phyloP scores from a whole-genome alignment of 2,888 invertebrate species.

The Stenurella melanura region DNA sequence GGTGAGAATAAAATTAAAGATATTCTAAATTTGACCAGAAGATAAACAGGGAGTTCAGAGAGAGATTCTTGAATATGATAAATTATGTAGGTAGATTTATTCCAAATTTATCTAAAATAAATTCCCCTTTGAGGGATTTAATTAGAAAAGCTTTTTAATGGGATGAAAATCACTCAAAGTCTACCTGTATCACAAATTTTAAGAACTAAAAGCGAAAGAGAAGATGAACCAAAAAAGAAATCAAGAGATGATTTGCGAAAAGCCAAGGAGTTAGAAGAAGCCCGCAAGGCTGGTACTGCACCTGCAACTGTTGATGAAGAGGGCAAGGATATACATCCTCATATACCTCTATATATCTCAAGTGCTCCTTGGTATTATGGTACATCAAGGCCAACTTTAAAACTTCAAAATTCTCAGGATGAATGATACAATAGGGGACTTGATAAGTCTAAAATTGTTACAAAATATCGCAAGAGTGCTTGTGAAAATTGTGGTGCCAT shows the following conservation, averaged over 20 bases:
- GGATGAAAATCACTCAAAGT: no score
- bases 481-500: conserved; percentile 99
- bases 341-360: conserved; percentile 99
- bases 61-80: no score
- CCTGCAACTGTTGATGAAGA: conserved; percentile 91
- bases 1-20: no score
- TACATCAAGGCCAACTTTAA: conserved; percentile 92
- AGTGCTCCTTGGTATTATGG: conserved; percentile 99
- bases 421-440: conserved; percentile 93
- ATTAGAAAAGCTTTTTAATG: no score
- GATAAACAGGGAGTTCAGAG: no score
- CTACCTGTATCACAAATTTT: conserved; percentile 85
- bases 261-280: conserved; percentile 98
- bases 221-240: conserved; percentile 88
- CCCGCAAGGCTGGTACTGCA: conserved; percentile 95
- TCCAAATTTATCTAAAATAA: no score
- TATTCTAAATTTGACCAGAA: no score
- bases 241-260: conserved; percentile 97
- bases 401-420: conserved; percentile 97
- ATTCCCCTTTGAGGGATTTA: no score
- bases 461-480: conserved; percentile 93
- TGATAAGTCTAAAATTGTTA: conserved; percentile 82
- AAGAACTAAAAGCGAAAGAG: conserved; percentile 78
- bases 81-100: no score
- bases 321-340: conserved; percentile 98